phyloP scores from a whole-genome alignment of 2,888 invertebrate genomes.

The Fissipunctia ypsillon region DNA sequence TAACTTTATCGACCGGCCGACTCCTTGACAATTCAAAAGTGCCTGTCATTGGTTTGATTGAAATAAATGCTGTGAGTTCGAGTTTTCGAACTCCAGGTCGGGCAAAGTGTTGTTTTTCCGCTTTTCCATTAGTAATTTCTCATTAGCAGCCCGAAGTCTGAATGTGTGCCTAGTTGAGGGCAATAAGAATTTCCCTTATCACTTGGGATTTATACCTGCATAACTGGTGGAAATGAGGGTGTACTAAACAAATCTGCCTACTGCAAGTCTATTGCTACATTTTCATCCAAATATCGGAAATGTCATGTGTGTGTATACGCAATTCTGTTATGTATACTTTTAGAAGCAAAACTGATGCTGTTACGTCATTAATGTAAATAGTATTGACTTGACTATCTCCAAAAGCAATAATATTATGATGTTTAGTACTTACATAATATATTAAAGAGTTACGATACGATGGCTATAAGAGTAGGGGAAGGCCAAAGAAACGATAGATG shows the following conservation, averaged over 20 bases:
- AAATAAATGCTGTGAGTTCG: background rate
- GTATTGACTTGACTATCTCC: background rate
- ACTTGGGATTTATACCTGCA: background rate
- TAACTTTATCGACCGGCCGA: background rate
- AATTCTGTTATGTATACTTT: conserved; percentile 9
- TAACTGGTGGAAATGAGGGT: background rate
- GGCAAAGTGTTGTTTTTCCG: background rate
- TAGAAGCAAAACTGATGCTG: background rate
- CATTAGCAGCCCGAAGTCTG: background rate
- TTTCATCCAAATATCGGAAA: conserved; percentile 3
- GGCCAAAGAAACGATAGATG: no score
- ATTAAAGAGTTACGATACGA: no score
- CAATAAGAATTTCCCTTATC: background rate
- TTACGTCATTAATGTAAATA: conserved; percentile 12
- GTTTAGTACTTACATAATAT: background rate
- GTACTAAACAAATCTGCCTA: background rate
- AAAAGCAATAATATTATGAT: conserved; percentile 27
- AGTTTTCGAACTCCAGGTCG: background rate
- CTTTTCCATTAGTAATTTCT: background rate
- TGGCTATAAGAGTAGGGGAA: no score
- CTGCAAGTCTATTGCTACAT: background rate
- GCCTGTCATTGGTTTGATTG: background rate
- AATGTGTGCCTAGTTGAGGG: background rate
- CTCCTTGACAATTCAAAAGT: background rate
- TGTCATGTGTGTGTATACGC: background rate